Conservation (phyloP, 2,113 vertebrate genomes). For the Onychorhynchus coronatus region DNA sequence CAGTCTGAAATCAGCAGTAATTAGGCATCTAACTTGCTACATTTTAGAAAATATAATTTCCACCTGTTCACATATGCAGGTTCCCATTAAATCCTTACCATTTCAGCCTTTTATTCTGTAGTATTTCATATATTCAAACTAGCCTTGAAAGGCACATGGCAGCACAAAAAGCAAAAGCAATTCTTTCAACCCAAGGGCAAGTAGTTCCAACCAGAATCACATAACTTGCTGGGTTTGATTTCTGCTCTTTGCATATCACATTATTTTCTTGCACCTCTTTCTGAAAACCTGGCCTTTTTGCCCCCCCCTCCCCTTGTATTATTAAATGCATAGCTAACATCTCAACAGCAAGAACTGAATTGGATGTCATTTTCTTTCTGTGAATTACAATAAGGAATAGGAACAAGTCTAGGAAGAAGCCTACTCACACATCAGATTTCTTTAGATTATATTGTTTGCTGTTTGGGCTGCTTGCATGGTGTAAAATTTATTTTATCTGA, state of each 20-base stretch:
- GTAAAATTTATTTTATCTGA: background rate
- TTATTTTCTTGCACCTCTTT: background rate
- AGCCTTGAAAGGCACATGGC: background rate
- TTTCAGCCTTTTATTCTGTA: background rate
- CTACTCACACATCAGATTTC: background rate
- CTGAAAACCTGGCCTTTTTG: background rate
- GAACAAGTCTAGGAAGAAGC: background rate
- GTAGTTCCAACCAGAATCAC: background rate
- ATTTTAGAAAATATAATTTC: background rate
- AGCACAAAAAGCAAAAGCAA: background rate
- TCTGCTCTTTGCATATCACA: background rate
- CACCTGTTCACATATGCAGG: background rate
- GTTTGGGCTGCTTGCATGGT: background rate
- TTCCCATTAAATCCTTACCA: background rate
- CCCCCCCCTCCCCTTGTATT: rapidly evolving
- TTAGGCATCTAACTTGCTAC: background rate
- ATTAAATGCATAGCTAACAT: too few relatives aligned
- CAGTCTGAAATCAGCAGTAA: background rate
- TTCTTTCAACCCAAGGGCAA: background rate
- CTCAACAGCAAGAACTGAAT: background rate
- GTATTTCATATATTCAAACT: background rate
- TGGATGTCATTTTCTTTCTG: rapidly evolving
- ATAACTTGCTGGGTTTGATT: background rate
- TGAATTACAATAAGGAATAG: background rate
- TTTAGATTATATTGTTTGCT: background rate